These are phyloP conservation scores for Dynastes grantii DNA, from an alignment of 2,888 invertebrate species.

Conservation along the genomic window DNA sequence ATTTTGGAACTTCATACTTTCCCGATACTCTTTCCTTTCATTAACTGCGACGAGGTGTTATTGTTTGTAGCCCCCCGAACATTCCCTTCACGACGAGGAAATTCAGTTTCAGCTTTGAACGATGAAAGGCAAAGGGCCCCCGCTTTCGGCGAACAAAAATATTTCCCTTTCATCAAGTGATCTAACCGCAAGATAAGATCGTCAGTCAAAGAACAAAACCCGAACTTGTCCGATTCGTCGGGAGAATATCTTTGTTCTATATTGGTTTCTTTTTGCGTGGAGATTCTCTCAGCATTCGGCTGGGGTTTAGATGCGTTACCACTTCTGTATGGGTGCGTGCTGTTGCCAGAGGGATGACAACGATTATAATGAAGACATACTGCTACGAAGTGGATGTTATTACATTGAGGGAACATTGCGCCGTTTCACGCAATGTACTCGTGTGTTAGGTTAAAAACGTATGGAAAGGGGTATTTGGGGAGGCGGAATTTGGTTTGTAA, in stretches of 20 bases:
- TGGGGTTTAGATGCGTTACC: constrained; percentile 30
- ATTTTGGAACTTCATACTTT: constrained; percentile 9
- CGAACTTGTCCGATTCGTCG: constrained; percentile 28
- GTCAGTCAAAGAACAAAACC: constrained; percentile 23
- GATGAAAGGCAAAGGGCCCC: constrained; percentile 36
- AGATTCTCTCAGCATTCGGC: neutral
- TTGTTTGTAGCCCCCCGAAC: neutral
- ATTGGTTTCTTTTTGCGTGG: neutral
- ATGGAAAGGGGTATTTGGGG: constrained; percentile 1
- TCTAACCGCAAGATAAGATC: constrained; percentile 32
- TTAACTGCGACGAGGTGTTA: constrained; percentile 9
- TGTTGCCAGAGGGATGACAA: constrained; percentile 36
- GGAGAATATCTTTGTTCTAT: constrained; percentile 34
- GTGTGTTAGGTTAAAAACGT: neutral
- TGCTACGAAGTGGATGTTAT: constrained; percentile 31
- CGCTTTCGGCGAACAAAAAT: constrained; percentile 38
- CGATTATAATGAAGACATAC: constrained; percentile 44
- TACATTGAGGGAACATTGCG: constrained; percentile 18
- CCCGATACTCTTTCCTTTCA: neutral
- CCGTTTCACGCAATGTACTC: constrained; percentile 32
- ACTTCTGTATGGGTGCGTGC: constrained; percentile 22
- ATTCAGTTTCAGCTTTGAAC: constrained; percentile 24
- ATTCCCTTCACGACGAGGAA: too few species aligned
- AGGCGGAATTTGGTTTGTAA: neutral
- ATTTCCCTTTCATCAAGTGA: constrained; percentile 25